Percentiles rank a stretch among this genome's conserved stretches.
phyloP scores from a whole-genome alignment of 2,888 invertebrate genomes.

The Tanypteryx hageni region DNA sequence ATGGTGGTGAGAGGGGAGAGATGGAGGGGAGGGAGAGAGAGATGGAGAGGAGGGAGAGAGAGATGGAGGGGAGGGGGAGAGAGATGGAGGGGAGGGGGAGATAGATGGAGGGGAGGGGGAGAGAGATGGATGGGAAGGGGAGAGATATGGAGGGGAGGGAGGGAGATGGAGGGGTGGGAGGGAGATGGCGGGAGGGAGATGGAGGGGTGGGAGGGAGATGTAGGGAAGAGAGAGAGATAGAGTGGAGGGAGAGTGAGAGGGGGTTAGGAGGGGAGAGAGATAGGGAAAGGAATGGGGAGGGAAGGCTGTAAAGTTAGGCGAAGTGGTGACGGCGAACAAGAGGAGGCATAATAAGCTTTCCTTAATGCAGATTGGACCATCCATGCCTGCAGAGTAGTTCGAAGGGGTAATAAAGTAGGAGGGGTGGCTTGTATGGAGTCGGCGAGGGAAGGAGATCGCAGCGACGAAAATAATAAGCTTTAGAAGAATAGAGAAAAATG shows the following conservation, averaged over 20 bases:
- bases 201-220: not conserved
- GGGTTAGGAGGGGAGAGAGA: not conserved
- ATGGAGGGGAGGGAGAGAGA: not conserved
- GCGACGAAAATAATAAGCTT: not conserved
- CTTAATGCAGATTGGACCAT: not conserved
- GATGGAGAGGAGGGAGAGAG: too few relatives aligned
- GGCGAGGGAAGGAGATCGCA: not conserved
- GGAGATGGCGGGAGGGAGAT: not conserved
- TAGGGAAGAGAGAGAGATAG: not conserved
- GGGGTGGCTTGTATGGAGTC: not conserved
- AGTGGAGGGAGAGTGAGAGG: not conserved
- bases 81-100: not conserved
- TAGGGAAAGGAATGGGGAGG: not conserved
- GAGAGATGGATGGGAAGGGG: too few relatives aligned
- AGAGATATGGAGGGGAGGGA: not conserved
- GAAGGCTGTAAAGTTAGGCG: not conserved
- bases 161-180: not conserved
- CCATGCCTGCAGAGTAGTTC: not conserved
- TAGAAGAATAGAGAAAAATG: not conserved
- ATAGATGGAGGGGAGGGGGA: too few relatives aligned
- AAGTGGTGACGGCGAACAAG: not conserved
- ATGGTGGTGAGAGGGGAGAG: not conserved
- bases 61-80: too few relatives aligned
- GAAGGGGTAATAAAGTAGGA: not conserved
- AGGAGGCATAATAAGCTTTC: not conserved